A percentile compares a stretch with the other conserved stretches of the same genome.
Conservation (phyloP, 2,797 vertebrate species). For the Hippoglossus hippoglossus region DNA sequence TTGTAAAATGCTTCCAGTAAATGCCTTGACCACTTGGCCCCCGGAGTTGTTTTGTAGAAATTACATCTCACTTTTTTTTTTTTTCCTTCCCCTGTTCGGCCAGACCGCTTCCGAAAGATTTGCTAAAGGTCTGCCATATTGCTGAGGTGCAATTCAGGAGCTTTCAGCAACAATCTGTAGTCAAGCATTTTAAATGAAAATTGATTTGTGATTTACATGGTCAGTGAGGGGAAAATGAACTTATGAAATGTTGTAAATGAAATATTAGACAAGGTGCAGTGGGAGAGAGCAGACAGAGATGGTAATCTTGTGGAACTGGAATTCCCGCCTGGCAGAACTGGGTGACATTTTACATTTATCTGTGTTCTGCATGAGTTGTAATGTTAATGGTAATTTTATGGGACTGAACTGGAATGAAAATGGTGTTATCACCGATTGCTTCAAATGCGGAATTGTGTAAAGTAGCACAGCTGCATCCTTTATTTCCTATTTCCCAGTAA, state of each 20-base stretch:
- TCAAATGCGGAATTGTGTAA: conserved; percentile 96
- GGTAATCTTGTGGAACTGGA: conserved; percentile 98
- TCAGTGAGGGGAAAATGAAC: conserved; percentile 99
- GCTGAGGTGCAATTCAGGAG: conserved; percentile 88
- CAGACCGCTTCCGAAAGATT: conserved; percentile 82
- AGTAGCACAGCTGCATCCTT: conserved; percentile 89
- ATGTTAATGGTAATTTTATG: conserved; percentile 99
- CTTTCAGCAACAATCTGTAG: conserved; percentile 95
- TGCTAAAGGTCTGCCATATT: conserved; percentile 89
- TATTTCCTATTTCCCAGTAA: conserved; percentile 89
- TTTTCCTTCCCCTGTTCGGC: conserved; percentile 27
- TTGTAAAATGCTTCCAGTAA: conserved; percentile 65
- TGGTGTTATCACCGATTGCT: conserved; percentile 96
- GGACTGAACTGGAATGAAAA: conserved; percentile 97
- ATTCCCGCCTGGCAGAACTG: conserved; percentile 97
- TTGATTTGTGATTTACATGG: conserved; percentile 99
- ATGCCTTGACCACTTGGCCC: conserved; percentile 75
- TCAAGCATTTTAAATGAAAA: conserved; percentile 99
- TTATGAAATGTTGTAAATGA: conserved; percentile 99
- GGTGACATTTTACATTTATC: conserved; percentile 99
- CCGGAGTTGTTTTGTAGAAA: conserved; percentile 72
- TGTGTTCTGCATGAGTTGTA: conserved; percentile 99
- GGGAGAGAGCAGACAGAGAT: conserved; percentile 84
- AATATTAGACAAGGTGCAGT: conserved; percentile 96
- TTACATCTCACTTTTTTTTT: conserved; percentile 68